These are phyloP conservation scores for Eueremaeus valkanovi DNA, from an alignment of 2,888 invertebrate species.

Conservation along the genomic window DNA sequence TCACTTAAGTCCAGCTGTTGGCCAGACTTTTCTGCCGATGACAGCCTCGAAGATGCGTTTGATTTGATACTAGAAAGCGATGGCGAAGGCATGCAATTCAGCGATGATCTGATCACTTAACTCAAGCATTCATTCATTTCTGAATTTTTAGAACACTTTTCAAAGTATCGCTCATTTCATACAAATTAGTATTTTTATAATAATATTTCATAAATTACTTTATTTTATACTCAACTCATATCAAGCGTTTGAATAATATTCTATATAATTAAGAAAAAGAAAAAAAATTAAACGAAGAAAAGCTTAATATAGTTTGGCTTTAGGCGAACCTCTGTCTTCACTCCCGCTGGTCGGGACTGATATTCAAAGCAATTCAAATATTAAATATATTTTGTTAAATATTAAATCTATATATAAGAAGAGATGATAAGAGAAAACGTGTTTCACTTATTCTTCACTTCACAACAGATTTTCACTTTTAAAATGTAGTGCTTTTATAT, in stretches of 20 bases:
- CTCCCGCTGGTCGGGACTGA: slow-evolving; percentile 14
- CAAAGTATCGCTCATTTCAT: not conserved
- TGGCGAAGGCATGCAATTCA: slow-evolving; percentile 57
- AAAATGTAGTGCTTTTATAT: slow-evolving; percentile 12
- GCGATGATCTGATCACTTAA: slow-evolving; percentile 44
- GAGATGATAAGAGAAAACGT: not conserved
- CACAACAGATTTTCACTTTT: no score
- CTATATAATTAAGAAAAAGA: not conserved
- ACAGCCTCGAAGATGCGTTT: slow-evolving; percentile 50
- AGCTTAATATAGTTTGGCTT: no score
- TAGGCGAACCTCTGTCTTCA: not conserved
- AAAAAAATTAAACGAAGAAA: no score
- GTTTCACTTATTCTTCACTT: not conserved
- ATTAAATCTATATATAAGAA: no score
- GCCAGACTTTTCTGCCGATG: slow-evolving; percentile 39
- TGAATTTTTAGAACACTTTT: no score
- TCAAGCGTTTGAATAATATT: not conserved
- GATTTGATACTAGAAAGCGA: slow-evolving; percentile 61
- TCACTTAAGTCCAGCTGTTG: slow-evolving; percentile 42
- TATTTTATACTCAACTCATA: not conserved
- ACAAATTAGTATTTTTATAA: not conserved
- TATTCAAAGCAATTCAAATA: not conserved
- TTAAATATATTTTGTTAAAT: not conserved
- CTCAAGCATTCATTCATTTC: not conserved
- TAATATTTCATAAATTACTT: not conserved